Evolutionary conservation across 2,888 invertebrate genomes (phyloP).

Genomic region (Buathra laborator): DNA sequence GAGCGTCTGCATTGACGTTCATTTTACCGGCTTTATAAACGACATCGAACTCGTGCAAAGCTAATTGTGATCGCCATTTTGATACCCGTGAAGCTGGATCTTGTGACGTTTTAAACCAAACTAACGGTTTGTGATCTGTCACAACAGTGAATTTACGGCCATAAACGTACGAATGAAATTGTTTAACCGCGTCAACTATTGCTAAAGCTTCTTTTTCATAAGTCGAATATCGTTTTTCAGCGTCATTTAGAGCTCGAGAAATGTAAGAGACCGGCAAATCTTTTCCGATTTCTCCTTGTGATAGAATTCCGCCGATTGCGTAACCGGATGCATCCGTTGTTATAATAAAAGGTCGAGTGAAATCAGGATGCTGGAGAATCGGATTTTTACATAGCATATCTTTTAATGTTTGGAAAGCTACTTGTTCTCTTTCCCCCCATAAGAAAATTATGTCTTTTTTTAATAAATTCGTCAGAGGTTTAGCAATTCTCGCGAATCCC

Average conservation of each 20-base stretch:
- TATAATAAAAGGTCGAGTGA: background rate
- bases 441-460: background rate
- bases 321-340: background rate
- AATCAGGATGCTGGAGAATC: background rate
- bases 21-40: conserved; percentile 44
- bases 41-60: conserved; percentile 49
- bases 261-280: background rate
- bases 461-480: background rate
- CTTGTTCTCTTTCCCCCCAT: background rate
- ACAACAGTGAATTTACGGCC: conserved; percentile 44
- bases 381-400: background rate
- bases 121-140: conserved; percentile 28
- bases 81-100: background rate
- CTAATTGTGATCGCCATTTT: conserved; percentile 31
- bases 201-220: conserved; percentile 36
- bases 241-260: background rate
- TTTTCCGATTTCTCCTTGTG: background rate
- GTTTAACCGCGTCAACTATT: conserved; percentile 21
- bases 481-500: background rate
- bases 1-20: conserved; percentile 51
- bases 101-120: conserved; percentile 4
- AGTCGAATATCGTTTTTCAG: background rate
- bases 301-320: background rate
- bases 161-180: conserved; percentile 42
- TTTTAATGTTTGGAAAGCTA: background rate